Conservation (phyloP, 2,888 invertebrate species). For the Acronicta psi region DNA sequence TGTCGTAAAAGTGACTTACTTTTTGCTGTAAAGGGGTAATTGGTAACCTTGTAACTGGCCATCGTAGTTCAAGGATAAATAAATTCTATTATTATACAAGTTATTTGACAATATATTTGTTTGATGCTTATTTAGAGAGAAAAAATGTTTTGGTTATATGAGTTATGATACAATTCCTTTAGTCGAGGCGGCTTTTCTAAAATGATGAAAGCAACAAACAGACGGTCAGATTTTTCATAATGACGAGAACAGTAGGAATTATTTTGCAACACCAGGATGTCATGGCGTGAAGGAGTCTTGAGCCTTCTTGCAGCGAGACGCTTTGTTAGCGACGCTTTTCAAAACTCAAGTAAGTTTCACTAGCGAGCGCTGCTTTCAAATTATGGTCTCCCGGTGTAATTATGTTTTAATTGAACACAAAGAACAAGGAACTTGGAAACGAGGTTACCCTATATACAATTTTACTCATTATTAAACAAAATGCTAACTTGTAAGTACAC, state of each 20-base stretch:
- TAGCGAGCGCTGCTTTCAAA: constrained; percentile 49
- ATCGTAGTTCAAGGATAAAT: constrained; percentile 12
- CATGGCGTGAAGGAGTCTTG: constrained; percentile 62
- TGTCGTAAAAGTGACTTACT: constrained; percentile 31
- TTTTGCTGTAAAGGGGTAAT: constrained; percentile 33
- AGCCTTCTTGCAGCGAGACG: constrained; percentile 61
- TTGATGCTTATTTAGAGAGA: no score
- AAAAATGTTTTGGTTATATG: neutral
- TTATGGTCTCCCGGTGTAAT: constrained; percentile 47
- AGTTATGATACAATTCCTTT: no score
- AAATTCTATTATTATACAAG: neutral
- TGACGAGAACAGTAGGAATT: constrained; percentile 31
- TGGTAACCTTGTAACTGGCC: constrained; percentile 29
- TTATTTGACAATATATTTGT: neutral
- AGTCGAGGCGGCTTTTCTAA: no score
- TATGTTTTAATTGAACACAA: constrained; percentile 51
- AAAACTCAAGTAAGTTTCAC: constrained; percentile 58
- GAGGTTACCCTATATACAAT: constrained; percentile 28
- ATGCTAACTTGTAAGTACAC: neutral
- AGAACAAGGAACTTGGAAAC: constrained; percentile 28
- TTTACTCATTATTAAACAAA: neutral
- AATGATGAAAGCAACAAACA: neutral
- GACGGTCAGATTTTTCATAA: constrained; percentile 10
- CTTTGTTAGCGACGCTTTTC: constrained; percentile 69
- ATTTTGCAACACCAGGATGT: constrained; percentile 60